A percentile compares a stretch with the other conserved stretches of the same genome.
Evolutionary conservation across 2,888 invertebrate genomes (phyloP).

Genomic region (Alentia gelatinosa): DNA sequence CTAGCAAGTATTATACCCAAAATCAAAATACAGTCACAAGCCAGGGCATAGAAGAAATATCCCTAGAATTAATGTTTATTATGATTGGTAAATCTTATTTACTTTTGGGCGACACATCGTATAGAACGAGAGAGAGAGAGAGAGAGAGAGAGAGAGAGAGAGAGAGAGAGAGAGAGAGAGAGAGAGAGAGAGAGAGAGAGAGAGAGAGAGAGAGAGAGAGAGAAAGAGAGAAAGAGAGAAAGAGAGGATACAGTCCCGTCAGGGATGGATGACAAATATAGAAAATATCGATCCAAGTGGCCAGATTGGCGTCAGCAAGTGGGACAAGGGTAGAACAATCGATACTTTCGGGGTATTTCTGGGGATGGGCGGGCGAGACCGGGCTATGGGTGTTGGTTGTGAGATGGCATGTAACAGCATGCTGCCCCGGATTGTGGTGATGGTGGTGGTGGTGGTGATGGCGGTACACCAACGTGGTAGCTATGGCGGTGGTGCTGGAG

Average conservation of each 20-base stretch:
- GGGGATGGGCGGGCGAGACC: too few species aligned
- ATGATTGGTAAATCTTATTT: background rate
- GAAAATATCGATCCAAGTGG: background rate
- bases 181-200: background rate
- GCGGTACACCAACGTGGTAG: too few species aligned
- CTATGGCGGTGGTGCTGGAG: background rate
- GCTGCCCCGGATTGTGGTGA: too few species aligned
- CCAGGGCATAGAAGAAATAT: too few species aligned
- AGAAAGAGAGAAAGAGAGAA: background rate
- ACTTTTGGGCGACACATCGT: background rate
- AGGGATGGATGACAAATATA: background rate
- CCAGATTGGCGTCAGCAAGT: background rate
- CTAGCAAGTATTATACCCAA: too few species aligned
- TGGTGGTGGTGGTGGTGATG: too few species aligned
- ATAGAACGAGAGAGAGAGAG: background rate
- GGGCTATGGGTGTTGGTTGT: too few species aligned
- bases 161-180: background rate
- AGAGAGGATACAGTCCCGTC: background rate
- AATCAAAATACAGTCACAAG: too few species aligned
- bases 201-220: background rate
- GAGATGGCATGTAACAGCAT: too few species aligned
- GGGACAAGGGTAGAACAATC: background rate
- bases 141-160: background rate
- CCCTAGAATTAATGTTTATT: too few species aligned
- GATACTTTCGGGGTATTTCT: background rate